Evolutionary conservation across 2,797 vertebrate species (phyloP).

Genomic region (Microcaecilia unicolor): DNA sequence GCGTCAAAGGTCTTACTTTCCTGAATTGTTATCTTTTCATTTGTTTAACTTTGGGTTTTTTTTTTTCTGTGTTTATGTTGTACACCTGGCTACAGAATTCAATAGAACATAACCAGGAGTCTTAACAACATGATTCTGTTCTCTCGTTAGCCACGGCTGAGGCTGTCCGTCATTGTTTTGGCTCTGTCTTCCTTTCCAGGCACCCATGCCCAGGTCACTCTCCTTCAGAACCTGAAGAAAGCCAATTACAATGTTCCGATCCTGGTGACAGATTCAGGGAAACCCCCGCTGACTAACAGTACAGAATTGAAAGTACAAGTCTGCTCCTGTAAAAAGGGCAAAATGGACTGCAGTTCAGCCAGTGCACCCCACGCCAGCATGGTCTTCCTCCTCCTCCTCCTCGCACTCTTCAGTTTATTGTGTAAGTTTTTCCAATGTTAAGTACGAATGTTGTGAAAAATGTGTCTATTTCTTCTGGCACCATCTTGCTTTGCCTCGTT

Average conservation of each 20-base stretch:
- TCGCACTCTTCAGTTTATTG: constrained; percentile 63
- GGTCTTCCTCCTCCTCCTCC: constrained; percentile 41
- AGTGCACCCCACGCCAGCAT: constrained; percentile 49
- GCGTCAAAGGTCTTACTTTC: too few relatives aligned
- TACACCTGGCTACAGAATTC: too few relatives aligned
- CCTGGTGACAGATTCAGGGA: constrained; percentile 88
- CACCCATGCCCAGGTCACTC: constrained; percentile 84
- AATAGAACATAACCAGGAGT: too few relatives aligned
- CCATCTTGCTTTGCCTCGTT: too few relatives aligned
- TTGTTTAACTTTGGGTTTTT: too few relatives aligned
- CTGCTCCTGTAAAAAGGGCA: constrained; percentile 92
- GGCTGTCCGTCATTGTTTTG: too few relatives aligned
- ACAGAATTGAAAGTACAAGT: constrained; percentile 92
- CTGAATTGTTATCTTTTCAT: too few relatives aligned
- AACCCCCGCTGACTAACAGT: constrained; percentile 81
- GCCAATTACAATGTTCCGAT: constrained; percentile 92
- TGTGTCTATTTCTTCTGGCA: not conserved
- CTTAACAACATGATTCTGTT: too few relatives aligned
- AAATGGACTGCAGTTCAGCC: constrained; percentile 83
- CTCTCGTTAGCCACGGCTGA: too few relatives aligned
- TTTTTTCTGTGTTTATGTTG: too few relatives aligned
- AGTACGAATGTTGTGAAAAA: too few relatives aligned
- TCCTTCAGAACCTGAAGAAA: constrained; percentile 86
- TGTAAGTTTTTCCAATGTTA: constrained; percentile 58
- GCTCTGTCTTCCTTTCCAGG: constrained; percentile 46